Percentiles rank a stretch among this genome's conserved stretches.
Evolutionary conservation across 2,113 vertebrate genomes (phyloP).

Genomic region (Isichthys henryi): DNA sequence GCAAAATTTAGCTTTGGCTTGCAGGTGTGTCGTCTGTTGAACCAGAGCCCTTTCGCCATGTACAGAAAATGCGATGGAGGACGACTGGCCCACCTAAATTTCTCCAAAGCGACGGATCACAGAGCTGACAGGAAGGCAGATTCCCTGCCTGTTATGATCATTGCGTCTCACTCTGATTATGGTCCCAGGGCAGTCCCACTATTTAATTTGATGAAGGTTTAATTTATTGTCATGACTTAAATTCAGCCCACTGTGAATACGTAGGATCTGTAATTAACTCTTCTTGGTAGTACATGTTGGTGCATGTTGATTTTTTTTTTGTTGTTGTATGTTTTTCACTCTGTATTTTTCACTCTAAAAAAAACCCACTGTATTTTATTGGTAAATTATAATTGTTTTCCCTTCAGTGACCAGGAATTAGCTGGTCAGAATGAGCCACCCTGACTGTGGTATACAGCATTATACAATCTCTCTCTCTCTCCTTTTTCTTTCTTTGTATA

Average conservation of each 20-base stretch:
- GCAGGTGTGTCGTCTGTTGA: background rate
- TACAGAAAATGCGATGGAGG: conserved; percentile 10
- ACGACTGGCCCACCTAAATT: background rate
- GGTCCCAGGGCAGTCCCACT: background rate
- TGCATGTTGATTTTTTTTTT: background rate
- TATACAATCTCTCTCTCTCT: background rate
- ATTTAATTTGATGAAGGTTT: background rate
- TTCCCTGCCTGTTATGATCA: background rate
- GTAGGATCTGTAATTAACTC: background rate
- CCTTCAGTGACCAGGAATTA: background rate
- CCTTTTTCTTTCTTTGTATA: conserved; percentile 10
- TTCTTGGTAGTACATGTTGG: background rate
- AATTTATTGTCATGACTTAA: background rate
- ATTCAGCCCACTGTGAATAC: background rate
- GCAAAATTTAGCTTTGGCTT: background rate
- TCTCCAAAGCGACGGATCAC: background rate
- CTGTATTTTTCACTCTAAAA: background rate
- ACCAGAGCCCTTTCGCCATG: background rate
- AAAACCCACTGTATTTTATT: background rate
- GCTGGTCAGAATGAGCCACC: background rate
- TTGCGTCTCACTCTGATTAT: background rate
- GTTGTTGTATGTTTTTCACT: background rate
- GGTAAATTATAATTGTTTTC: background rate
- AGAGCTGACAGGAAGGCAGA: background rate
- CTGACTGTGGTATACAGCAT: background rate